Conservation (phyloP, 2,113 vertebrate species). For the Trochalopteron elliotii region DNA sequence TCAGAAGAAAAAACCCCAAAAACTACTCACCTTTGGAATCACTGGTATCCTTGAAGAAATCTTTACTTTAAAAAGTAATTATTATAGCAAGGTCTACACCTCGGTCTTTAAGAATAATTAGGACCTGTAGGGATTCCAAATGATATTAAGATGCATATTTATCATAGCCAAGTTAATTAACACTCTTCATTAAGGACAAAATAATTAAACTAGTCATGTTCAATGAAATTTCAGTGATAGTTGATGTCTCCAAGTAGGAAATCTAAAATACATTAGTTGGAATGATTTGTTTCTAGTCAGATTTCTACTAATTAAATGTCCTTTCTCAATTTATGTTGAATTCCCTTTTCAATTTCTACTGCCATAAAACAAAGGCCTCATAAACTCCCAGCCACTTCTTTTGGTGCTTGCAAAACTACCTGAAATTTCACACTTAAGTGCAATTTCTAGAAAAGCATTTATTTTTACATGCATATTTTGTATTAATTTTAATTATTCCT, state of each 20-base stretch:
- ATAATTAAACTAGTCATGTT: conserved; percentile 69
- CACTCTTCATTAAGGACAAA: conserved; percentile 48
- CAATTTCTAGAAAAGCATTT: neutral
- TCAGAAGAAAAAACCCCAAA: neutral
- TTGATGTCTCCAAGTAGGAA: conserved; percentile 48
- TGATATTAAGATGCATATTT: conserved; percentile 59
- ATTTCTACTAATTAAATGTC: conserved; percentile 56
- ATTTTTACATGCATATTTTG: neutral
- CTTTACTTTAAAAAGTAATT: conserved; percentile 12
- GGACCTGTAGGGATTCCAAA: conserved; percentile 42
- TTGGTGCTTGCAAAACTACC: neutral
- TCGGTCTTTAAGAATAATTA: conserved; percentile 62
- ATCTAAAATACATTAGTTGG: conserved; percentile 49
- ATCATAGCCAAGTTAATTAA: conserved; percentile 58
- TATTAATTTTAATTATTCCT: neutral
- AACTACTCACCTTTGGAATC: neutral
- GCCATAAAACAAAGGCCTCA: conserved; percentile 4
- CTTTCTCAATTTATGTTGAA: conserved; percentile 24
- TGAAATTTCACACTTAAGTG: neutral
- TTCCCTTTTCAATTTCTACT: neutral
- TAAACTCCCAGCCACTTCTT: neutral
- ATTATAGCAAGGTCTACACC: neutral
- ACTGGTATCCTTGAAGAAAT: conserved; percentile 3
- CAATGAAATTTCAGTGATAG: conserved; percentile 61
- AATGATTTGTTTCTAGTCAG: conserved; percentile 48